Evolutionary conservation across 2,888 invertebrate species (phyloP).

Genomic region (Cryptocheilus praepositus): DNA sequence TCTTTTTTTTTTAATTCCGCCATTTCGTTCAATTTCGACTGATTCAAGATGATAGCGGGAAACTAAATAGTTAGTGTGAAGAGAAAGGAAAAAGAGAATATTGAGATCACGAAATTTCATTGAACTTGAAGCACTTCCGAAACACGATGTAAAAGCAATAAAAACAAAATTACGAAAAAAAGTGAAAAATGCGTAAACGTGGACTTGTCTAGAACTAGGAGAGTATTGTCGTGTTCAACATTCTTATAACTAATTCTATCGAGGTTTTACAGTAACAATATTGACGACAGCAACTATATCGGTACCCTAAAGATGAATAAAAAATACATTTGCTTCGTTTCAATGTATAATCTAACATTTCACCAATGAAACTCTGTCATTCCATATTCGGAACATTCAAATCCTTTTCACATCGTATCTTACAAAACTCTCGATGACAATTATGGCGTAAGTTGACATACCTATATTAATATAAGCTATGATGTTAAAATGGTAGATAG

Average conservation of each 20-base stretch:
- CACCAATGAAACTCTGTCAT: conserved; percentile 20
- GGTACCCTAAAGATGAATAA: conserved; percentile 37
- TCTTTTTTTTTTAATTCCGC: conserved; percentile 28
- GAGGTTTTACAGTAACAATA: conserved; percentile 28
- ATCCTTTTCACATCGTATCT: conserved; percentile 20
- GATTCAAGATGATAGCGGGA: conserved; percentile 34
- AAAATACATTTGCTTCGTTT: conserved; percentile 39
- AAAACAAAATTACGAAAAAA: conserved; percentile 24
- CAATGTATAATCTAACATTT: conserved; percentile 28
- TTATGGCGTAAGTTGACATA: conserved; percentile 28
- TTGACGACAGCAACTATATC: conserved; percentile 29
- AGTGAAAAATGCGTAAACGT: conserved; percentile 49
- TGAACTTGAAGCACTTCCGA: conserved; percentile 34
- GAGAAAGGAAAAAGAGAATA: conserved; percentile 8
- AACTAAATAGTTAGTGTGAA: conserved; percentile 43
- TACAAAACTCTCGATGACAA: conserved; percentile 21
- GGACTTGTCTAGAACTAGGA: conserved; percentile 52
- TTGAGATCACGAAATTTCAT: conserved; percentile 43
- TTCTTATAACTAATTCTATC: conserved; percentile 36
- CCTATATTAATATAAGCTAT: conserved; percentile 42
- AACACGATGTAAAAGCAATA: conserved; percentile 40
- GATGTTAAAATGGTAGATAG: conserved; percentile 51
- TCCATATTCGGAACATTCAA: conserved; percentile 5
- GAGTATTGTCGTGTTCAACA: conserved; percentile 57
- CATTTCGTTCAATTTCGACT: conserved; percentile 22